These are phyloP conservation scores for Globodera ellingtonae DNA, from an alignment of 1,140 invertebrate species.

Conservation along the genomic window DNA sequence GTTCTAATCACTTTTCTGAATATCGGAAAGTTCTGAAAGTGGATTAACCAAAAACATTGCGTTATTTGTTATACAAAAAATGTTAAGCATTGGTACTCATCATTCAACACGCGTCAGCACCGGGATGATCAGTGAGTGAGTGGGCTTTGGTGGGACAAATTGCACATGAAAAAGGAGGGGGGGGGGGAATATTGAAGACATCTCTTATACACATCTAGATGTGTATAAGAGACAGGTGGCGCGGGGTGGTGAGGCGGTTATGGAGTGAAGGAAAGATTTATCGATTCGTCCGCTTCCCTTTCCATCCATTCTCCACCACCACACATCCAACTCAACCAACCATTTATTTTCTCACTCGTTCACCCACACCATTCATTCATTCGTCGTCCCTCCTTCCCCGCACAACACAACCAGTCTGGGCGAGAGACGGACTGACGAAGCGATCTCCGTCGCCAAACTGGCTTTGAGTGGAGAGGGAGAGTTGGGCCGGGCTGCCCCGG, in stretches of 20 bases:
- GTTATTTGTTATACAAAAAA: neutral
- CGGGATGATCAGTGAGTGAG: constrained; percentile 70
- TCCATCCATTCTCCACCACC: neutral
- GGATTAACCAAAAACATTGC: no score
- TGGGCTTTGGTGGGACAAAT: no score
- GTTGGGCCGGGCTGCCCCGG: neutral
- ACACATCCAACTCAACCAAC: neutral
- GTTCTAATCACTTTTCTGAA: no score
- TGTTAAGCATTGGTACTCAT: constrained; percentile 67
- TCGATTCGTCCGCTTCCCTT: neutral
- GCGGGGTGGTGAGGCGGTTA: neutral
- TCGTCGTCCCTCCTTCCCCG: neutral
- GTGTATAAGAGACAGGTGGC: no score
- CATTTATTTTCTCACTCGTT: no score
- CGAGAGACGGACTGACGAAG: neutral
- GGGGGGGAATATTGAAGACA: no score
- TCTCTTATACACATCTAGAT: no score
- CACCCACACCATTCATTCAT: neutral
- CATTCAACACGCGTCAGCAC: constrained; percentile 71
- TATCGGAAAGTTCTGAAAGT: no score
- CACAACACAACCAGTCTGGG: neutral
- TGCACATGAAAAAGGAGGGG: no score
- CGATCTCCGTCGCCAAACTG: neutral
- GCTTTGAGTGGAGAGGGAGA: no score
- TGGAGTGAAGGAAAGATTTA: neutral